These are phyloP conservation scores for Psylliodes chrysocephalus DNA, from an alignment of 2,888 invertebrate genomes.

Conservation along the genomic window DNA sequence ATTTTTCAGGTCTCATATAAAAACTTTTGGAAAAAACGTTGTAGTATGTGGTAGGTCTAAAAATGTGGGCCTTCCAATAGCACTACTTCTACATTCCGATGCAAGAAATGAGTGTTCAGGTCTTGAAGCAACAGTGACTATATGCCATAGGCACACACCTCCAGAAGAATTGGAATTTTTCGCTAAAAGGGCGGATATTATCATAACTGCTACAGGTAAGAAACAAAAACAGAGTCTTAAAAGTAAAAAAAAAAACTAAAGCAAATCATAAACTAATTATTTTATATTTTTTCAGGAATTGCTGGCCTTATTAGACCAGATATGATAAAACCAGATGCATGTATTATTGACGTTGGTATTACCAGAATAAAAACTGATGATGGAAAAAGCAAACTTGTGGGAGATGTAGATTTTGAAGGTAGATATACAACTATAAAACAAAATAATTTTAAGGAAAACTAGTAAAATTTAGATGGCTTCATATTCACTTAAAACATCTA, in stretches of 20 bases:
- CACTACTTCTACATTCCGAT: slow-evolving; percentile 85
- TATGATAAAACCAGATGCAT: slow-evolving; percentile 90
- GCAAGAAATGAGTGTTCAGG: slow-evolving; percentile 75
- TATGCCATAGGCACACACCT: slow-evolving; percentile 91
- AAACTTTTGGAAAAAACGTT: slow-evolving; percentile 86
- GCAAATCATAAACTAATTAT: too few species aligned
- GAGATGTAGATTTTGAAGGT: slow-evolving; percentile 91
- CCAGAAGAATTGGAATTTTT: slow-evolving; percentile 76
- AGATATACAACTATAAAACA: not conserved
- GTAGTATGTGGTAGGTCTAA: slow-evolving; percentile 92
- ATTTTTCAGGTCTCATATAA: slow-evolving; percentile 68
- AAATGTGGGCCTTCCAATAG: slow-evolving; percentile 91
- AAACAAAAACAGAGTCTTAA: too few species aligned
- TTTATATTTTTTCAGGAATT: slow-evolving; percentile 70
- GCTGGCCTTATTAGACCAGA: slow-evolving; percentile 80
- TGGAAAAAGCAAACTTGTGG: slow-evolving; percentile 81
- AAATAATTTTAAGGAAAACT: too few species aligned
- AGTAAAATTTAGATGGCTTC: too few species aligned
- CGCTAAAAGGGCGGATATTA: slow-evolving; percentile 80
- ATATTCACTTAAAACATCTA: too few species aligned
- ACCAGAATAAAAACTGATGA: slow-evolving; percentile 73
- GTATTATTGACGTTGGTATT: slow-evolving; percentile 90
- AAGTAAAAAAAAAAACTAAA: too few species aligned
- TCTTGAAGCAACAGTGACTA: slow-evolving; percentile 88
- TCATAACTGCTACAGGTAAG: slow-evolving; percentile 79